phyloP scores from a whole-genome alignment of 2,797 vertebrate genomes.

The Pseudopleuronectes americanus region DNA sequence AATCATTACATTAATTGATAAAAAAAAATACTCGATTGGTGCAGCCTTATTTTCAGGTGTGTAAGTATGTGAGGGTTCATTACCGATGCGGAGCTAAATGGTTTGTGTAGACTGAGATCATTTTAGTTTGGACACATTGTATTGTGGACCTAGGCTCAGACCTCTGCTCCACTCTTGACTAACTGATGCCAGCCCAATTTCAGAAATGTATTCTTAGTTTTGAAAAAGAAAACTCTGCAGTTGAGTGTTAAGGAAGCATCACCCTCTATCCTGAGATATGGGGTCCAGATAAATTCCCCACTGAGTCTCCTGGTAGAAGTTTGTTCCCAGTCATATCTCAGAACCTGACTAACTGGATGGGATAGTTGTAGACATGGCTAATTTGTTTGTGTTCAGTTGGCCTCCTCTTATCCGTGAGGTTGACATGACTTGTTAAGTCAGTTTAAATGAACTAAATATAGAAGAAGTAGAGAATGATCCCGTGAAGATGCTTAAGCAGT shows the following conservation, averaged over 20 bases:
- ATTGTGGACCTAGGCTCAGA: too few species aligned
- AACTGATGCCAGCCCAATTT: background rate
- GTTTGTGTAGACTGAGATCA: too few species aligned
- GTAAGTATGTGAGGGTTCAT: too few species aligned
- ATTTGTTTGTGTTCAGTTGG: slow-evolving; percentile 23
- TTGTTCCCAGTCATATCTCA: slow-evolving; percentile 9
- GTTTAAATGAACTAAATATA: slow-evolving; percentile 44
- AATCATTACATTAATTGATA: too few species aligned
- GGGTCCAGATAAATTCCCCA: slow-evolving; percentile 16
- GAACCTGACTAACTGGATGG: slow-evolving; percentile 5
- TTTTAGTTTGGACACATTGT: too few species aligned
- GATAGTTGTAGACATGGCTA: slow-evolving; percentile 3
- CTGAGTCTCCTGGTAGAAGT: slow-evolving; percentile 1
- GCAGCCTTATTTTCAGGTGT: too few species aligned
- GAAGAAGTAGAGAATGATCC: slow-evolving; percentile 34
- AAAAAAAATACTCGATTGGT: too few species aligned
- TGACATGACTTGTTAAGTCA: slow-evolving; percentile 37
- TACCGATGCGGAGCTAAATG: too few species aligned
- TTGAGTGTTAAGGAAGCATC: background rate
- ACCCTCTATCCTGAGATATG: background rate
- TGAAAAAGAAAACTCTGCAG: background rate
- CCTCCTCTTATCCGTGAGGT: slow-evolving; percentile 6
- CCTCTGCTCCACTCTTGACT: too few species aligned
- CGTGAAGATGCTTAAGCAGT: slow-evolving; percentile 44
- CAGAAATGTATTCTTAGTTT: background rate